phyloP scores from a whole-genome alignment of 2,797 vertebrate species.

The Channa striata region DNA sequence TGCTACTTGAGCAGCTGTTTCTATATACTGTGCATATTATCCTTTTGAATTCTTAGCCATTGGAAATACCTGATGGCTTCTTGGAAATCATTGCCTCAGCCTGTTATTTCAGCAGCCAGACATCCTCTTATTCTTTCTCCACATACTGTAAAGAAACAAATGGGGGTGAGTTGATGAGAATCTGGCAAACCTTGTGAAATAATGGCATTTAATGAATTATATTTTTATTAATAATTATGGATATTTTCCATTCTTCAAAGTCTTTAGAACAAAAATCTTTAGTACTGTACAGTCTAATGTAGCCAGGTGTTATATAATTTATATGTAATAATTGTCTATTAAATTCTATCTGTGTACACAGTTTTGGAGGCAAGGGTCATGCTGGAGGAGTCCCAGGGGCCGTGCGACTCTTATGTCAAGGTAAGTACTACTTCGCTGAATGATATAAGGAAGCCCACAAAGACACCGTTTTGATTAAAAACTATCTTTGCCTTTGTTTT shows the following conservation, averaged over 20 bases:
- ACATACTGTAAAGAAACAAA: constrained; percentile 3
- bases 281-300: neutral
- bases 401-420: constrained; percentile 90
- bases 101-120: constrained; percentile 44
- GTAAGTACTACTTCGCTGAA: constrained; percentile 64
- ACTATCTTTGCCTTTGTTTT: constrained; percentile 9
- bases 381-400: constrained; percentile 64
- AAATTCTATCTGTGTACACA: constrained; percentile 58
- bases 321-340: neutral
- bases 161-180: neutral
- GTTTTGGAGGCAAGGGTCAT: constrained; percentile 91
- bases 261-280: no score
- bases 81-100: constrained; percentile 44
- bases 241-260: neutral
- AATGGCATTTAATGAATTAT: neutral
- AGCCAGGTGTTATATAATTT: constrained; percentile 1
- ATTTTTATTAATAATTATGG: no score
- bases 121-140: constrained; percentile 31
- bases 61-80: constrained; percentile 26
- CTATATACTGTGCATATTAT: constrained; percentile 20
- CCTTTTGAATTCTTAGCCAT: constrained; percentile 15
- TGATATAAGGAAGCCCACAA: neutral
- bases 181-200: constrained; percentile 7
- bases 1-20: constrained; percentile 27
- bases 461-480: neutral